Base-by-base conservation (phyloP, 1,140 invertebrate genomes). In the Drosophila orena region DNA sequence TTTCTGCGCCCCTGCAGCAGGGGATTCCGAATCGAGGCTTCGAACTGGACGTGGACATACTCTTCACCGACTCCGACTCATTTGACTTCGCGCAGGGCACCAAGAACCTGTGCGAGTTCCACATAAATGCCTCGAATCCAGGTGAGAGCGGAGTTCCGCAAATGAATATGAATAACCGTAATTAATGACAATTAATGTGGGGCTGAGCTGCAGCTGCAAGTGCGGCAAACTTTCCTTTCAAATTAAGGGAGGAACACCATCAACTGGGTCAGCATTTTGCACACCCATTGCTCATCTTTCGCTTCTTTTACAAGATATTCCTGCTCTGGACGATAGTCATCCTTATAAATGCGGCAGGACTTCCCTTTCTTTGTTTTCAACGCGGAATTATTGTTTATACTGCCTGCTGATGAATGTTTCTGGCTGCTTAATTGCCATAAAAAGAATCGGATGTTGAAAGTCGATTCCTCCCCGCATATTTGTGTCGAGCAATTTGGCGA, bases 1-100 rank as follows among this genome's bases (percentile, higher is more conserved):
- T 95, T 84, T 96, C 96, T 46, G 95, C 96, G 50, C 96, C 96
- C 1, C 92, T 96, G 15, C 94, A 95, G 49, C 93, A 93, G 14
- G 93, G 93, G 1, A 95, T 95, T 1, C 94, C 96, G 0, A 92
- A 97, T 42, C 92, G 96, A 0, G 95, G 95, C 49, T 96, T 97
- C 68, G 97, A 98, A 79, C 93, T 98, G 7, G 96, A 97, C 80
- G 95, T 97, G 8, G 96, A 97, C 74, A 96, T 98, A n/a, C 94
- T 97, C 8, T 97, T 97, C 80, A 95, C 96, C 1, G 96, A 97
- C 84, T 97, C 96, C 0, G 96, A 97, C 78, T 95, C 95, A 0
- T 92, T 95, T 15, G 96, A 96, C 78, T 96, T 95, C 72, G 94
- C 94, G 0, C 93, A 94, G 56, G 94, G 94, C 24, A 64, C 93